Base-by-base conservation (phyloP, 2,888 invertebrate genomes). In the Itoplectis maculator region DNA sequence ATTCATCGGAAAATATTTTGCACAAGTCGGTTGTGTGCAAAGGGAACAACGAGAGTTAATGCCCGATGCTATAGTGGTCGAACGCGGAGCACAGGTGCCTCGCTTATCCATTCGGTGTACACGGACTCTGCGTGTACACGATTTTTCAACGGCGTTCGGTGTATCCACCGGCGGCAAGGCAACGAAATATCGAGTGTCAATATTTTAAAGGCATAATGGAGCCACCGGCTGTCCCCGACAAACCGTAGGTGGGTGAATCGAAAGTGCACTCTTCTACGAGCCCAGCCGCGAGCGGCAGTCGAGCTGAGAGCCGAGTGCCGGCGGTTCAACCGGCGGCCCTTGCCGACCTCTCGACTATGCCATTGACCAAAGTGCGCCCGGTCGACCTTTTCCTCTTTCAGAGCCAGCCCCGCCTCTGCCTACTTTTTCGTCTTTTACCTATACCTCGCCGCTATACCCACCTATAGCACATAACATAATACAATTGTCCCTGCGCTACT, bases 161-260 rank as follows among this genome's bases (percentile, higher is more conserved):
- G 35, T 47, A 47, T 45, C n/a, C 47, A 45, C 47, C 23, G 63
- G 47, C 54, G 70, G 37, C 13, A 54, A 40, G 54, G 54, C 59
- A 49, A 69, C 80, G 61, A 89, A 89, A 89, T 89, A 90, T 89
- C 86, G 88, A 89, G 88, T 88, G 89, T 91, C 90, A 89, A 90
- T 91, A 91, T 90, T 90, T 90, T 88, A 91, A 86, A 84, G 84
- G 84, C 83, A 89, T 89, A 89, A 89, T 88, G 85, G 88, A 89
- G 88, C 73, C 83, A 85, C 84, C 85, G 82, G 77, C 84, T 87
- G 87, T 86, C 83, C 76, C 77, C 77, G 84, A 85, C 85, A 87
- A 86, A 83, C 83, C 73, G 69, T 73, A 78, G 81, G 86, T 85
- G 86, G 86, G 86, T 86, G 85, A 88, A 86, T 87, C 87, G 87